Evolutionary conservation across 2,113 vertebrate genomes (phyloP).

Genomic region (Brevimyrus niger): DNA sequence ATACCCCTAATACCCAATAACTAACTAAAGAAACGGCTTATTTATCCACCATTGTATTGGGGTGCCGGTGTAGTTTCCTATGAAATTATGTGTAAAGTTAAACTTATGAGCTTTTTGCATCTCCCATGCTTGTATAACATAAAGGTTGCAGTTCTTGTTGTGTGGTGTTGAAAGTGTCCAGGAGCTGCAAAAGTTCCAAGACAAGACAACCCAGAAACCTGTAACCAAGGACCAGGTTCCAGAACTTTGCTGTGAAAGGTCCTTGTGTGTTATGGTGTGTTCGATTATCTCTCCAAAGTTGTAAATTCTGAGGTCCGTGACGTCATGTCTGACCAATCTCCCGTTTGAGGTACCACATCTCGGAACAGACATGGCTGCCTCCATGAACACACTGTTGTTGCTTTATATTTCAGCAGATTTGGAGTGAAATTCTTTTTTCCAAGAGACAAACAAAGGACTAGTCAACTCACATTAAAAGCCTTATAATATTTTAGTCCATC

Average conservation of each 20-base stretch:
- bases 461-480: no score
- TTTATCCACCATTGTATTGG: neutral
- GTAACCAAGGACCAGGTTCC: neutral
- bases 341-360: no score
- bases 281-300: no score
- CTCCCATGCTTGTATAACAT: neutral
- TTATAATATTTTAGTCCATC: no score
- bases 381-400: no score
- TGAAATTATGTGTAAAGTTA: neutral
- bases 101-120: neutral
- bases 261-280: neutral
- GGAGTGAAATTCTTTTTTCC: no score
- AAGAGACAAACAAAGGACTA: no score
- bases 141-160: neutral
- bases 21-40: neutral
- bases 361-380: no score
- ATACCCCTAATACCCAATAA: neutral
- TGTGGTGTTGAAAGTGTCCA: neutral
- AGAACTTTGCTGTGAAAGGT: neutral
- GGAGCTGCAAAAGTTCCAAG: neutral
- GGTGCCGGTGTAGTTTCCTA: neutral
- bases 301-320: no score
- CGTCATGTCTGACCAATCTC: no score
- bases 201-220: neutral
- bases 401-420: no score